Percentiles rank a stretch among this genome's conserved stretches.
Evolutionary conservation across 2,888 invertebrate genomes (phyloP).

Genomic region (Adineta ricciae): DNA sequence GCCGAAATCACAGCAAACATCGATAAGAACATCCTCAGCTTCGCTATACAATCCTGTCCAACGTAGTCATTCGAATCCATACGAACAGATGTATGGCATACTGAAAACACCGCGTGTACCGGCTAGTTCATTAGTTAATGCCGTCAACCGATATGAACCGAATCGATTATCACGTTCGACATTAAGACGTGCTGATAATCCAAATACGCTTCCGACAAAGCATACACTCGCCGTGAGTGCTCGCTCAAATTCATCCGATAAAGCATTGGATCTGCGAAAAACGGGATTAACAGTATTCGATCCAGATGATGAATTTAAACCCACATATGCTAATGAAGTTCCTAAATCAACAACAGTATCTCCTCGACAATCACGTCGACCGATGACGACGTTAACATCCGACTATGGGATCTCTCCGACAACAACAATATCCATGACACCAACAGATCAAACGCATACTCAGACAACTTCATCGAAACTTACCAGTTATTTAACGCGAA

Average conservation of each 20-base stretch:
- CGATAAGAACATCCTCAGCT: not conserved
- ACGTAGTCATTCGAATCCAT: not conserved
- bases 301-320: not conserved
- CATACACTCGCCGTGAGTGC: not conserved
- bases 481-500: not conserved
- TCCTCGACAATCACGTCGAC: too few relatives aligned
- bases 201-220: not conserved
- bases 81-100: not conserved
- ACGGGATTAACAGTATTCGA: not conserved
- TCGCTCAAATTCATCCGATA: conserved; percentile 1
- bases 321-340: not conserved
- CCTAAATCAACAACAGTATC: not conserved
- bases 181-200: not conserved
- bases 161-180: not conserved
- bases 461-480: not conserved
- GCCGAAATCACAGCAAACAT: not conserved
- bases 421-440: not conserved
- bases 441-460: not conserved
- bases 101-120: not conserved
- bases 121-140: not conserved
- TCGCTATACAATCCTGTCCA: not conserved
- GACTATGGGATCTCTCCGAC: not conserved
- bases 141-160: not conserved
- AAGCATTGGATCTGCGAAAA: not conserved
- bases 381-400: not conserved